A percentile compares a stretch with the other conserved stretches of the same genome.
Evolutionary conservation across 2,888 invertebrate genomes (phyloP).

Genomic region (Sphaeridia pumilis): DNA sequence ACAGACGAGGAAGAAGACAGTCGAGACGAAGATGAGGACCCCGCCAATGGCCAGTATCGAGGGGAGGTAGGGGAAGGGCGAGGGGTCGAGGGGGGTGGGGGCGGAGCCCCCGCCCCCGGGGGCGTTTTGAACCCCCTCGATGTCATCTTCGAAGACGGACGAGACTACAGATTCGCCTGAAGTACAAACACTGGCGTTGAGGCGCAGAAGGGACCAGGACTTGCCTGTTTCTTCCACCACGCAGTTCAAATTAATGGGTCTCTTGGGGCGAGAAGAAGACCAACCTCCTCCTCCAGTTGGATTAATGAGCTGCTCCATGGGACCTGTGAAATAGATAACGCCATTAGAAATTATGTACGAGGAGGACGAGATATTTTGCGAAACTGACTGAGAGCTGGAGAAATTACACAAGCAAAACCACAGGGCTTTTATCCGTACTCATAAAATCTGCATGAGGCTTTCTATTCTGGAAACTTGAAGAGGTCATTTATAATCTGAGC

Average conservation of each 20-base stretch:
- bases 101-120: background rate
- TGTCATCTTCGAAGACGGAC: no score
- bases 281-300: background rate
- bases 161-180: conserved; percentile 30
- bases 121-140: background rate
- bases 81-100: background rate
- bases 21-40: conserved; percentile 55
- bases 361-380: no score
- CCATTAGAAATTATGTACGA: no score
- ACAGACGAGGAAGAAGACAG: conserved; percentile 56
- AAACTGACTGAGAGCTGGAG: no score
- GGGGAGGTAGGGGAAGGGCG: conserved; percentile 50
- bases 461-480: no score
- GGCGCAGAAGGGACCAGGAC: conserved; percentile 19
- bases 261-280: background rate
- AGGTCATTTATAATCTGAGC: no score
- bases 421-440: no score
- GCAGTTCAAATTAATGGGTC: conserved; percentile 13
- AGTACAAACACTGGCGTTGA: conserved; percentile 29
- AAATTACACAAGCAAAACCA: no score
- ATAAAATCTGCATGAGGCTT: no score
- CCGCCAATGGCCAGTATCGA: conserved; percentile 58
- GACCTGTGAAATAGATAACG: no score
- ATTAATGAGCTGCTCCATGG: background rate
- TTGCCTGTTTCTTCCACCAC: conserved; percentile 14